phyloP scores from a whole-genome alignment of 2,113 vertebrate genomes.

The Gasterosteus aculeatus region DNA sequence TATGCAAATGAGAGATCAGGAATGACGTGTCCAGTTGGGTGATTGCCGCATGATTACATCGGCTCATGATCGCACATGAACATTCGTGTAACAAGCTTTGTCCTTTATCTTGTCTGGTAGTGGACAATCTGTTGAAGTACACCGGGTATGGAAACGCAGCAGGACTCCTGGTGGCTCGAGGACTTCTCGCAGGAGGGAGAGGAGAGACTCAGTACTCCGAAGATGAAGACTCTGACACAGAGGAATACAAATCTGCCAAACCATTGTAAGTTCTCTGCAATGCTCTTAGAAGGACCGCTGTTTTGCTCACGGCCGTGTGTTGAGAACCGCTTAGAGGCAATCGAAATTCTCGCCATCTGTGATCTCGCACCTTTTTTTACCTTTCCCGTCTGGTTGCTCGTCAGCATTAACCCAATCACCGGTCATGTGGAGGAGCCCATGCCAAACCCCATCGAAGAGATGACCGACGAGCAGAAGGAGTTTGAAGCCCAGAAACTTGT shows the following conservation, averaged over 20 bases:
- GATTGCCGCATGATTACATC: no score
- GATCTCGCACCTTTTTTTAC: background rate
- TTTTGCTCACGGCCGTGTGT: background rate
- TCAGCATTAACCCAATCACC: slow-evolving; percentile 97
- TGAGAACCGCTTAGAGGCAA: background rate
- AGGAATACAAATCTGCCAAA: slow-evolving; percentile 96
- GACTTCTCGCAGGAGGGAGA: slow-evolving; percentile 92
- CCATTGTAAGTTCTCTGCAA: slow-evolving; percentile 79
- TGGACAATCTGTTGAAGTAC: slow-evolving; percentile 96
- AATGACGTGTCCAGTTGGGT: background rate
- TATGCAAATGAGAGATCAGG: background rate
- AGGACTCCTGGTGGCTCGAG: slow-evolving; percentile 91
- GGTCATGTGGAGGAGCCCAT: slow-evolving; percentile 94
- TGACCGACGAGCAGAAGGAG: slow-evolving; percentile 99
- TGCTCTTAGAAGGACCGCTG: background rate
- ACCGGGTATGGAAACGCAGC: slow-evolving; percentile 97
- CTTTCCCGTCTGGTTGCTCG: slow-evolving; percentile 13
- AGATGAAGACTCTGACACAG: slow-evolving; percentile 96
- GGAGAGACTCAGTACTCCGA: slow-evolving; percentile 96
- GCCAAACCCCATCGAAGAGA: slow-evolving; percentile 96
- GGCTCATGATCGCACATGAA: background rate
- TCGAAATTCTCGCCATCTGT: background rate
- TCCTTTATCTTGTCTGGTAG: slow-evolving; percentile 71
- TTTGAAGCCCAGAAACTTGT: slow-evolving; percentile 97
- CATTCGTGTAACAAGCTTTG: background rate